Evolutionary conservation across 2,888 invertebrate genomes (phyloP).

Genomic region (Pyrrhopygopsis socrates): DNA sequence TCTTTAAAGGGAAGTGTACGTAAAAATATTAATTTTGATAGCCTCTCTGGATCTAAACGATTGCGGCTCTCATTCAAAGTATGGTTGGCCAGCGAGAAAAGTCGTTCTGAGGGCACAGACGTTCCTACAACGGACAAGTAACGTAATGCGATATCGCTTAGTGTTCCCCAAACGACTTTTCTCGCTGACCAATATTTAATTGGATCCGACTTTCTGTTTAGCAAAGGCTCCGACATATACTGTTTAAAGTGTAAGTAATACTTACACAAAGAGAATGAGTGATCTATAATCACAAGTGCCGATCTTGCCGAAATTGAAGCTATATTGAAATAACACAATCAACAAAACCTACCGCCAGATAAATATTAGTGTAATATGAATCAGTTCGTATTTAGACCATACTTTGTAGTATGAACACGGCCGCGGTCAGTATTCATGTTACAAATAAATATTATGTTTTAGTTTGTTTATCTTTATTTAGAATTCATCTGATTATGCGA

Average conservation of each 20-base stretch:
- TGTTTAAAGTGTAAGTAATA: too few relatives aligned
- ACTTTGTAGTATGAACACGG: slow-evolving; percentile 29
- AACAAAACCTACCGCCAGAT: too few relatives aligned
- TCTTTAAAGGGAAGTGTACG: background rate
- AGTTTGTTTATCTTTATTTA: slow-evolving; percentile 36
- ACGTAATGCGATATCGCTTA: slow-evolving; percentile 2
- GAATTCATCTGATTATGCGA: slow-evolving; percentile 32
- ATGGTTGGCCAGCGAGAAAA: background rate
- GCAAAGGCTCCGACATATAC: too few relatives aligned
- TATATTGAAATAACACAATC: too few relatives aligned
- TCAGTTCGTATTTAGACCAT: slow-evolving; percentile 11
- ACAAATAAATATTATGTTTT: slow-evolving; percentile 27
- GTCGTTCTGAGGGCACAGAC: background rate
- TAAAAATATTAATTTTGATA: background rate
- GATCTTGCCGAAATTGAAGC: too few relatives aligned
- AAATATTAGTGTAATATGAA: slow-evolving; percentile 22
- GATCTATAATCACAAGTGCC: too few relatives aligned
- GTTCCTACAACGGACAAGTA: background rate
- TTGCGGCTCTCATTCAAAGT: background rate
- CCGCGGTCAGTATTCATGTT: slow-evolving; percentile 23
- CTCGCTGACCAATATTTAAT: too few relatives aligned
- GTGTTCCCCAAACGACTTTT: background rate
- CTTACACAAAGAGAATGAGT: too few relatives aligned
- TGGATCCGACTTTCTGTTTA: too few relatives aligned
- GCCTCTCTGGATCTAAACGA: background rate